These are phyloP conservation scores for Agriopis leucophaearia DNA, from an alignment of 2,888 invertebrate species.

Conservation along the genomic window DNA sequence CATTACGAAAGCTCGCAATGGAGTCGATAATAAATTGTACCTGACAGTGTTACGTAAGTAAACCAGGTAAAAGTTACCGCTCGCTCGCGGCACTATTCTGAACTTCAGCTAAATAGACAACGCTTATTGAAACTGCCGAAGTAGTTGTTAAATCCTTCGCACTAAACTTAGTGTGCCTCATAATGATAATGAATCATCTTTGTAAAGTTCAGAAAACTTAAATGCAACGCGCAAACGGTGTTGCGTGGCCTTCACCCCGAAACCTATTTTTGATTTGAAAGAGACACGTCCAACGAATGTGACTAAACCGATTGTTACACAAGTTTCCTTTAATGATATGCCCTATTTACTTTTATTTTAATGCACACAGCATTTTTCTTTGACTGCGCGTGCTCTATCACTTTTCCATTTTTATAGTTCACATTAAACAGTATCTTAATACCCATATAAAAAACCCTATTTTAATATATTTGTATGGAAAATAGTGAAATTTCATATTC, in stretches of 20 bases:
- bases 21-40: conserved; percentile 81
- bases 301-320: conserved; percentile 63
- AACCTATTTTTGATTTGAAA: conserved; percentile 72
- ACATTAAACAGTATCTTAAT: conserved; percentile 2
- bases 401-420: conserved; percentile 19
- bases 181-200: conserved; percentile 39
- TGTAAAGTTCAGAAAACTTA: conserved; percentile 42
- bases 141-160: conserved; percentile 27
- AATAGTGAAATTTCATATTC: conserved; percentile 12
- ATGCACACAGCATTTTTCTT: conserved; percentile 39
- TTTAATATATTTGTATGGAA: conserved; percentile 5
- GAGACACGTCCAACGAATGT: conserved; percentile 67
- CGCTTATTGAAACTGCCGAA: conserved; percentile 41
- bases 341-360: conserved; percentile 48
- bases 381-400: conserved; percentile 57
- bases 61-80: conserved; percentile 80
- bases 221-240: conserved; percentile 50
- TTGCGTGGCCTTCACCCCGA: conserved; percentile 70
- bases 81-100: conserved; percentile 73
- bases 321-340: conserved; percentile 59
- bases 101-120: conserved; percentile 67
- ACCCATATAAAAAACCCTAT: neutral
- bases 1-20: conserved; percentile 82
- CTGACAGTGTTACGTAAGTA: conserved; percentile 76
- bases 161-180: conserved; percentile 37